phyloP scores from a whole-genome alignment of 2,797 vertebrate species.

The Chaetophractus vellerosus region DNA sequence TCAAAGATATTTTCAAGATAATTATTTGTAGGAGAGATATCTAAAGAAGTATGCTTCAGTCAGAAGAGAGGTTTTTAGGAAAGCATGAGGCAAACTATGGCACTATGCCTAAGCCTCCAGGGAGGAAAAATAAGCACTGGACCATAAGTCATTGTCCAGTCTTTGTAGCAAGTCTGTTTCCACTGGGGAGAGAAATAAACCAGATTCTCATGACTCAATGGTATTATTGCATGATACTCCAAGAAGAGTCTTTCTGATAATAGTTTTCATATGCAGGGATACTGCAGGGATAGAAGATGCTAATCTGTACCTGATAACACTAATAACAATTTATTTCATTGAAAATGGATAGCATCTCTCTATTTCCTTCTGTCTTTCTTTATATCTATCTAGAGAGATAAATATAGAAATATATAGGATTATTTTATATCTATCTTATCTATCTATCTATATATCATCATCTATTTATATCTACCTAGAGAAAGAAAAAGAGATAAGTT shows the following conservation, averaged over 20 bases:
- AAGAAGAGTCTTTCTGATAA: background rate
- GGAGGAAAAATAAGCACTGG: background rate
- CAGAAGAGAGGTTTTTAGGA: background rate
- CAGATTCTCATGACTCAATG: background rate
- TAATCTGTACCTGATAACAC: background rate
- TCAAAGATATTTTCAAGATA: slow-evolving; percentile 41
- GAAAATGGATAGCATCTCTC: background rate
- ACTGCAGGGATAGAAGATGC: background rate
- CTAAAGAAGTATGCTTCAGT: background rate
- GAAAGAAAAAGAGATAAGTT: background rate
- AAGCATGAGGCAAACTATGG: background rate
- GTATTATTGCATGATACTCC: background rate
- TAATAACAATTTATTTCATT: background rate
- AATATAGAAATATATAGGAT: no score
- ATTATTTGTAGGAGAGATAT: background rate
- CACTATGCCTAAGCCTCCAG: no score
- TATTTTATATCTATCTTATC: background rate
- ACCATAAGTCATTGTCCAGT: background rate
- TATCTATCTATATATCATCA: background rate
- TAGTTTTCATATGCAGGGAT: background rate
- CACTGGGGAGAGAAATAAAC: background rate
- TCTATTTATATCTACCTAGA: background rate
- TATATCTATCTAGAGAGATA: background rate
- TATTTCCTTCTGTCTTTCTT: background rate
- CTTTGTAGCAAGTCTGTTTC: background rate